Conservation (phyloP, 2,113 vertebrate species). For the Casuarius casuarius region DNA sequence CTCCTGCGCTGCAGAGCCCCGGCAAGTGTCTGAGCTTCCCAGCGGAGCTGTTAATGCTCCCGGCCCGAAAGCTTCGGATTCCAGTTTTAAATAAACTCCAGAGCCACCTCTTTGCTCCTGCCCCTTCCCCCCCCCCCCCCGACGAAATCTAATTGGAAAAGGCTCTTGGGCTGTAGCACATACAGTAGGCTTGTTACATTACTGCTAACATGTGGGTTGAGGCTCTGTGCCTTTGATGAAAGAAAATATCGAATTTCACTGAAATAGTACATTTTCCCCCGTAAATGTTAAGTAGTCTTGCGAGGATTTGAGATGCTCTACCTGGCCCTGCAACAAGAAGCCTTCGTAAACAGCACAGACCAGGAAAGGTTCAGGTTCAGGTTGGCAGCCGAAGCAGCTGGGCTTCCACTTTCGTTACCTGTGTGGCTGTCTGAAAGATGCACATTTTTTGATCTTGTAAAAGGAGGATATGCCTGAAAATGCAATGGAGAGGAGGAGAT, state of each 20-base stretch:
- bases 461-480: not conserved
- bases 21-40: not conserved
- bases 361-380: not conserved
- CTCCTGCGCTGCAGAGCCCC: not conserved
- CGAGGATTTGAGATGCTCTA: slow-evolving; percentile 55
- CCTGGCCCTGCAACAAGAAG: slow-evolving; percentile 24
- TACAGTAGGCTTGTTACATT: slow-evolving; percentile 58
- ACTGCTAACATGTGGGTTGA: slow-evolving; percentile 66
- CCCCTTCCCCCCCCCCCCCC: not conserved
- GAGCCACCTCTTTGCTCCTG: slow-evolving; percentile 59
- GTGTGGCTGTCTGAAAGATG: not conserved
- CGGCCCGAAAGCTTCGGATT: not conserved
- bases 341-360: slow-evolving; percentile 6
- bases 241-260: slow-evolving; percentile 72
- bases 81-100: slow-evolving; percentile 49
- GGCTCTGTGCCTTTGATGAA: slow-evolving; percentile 61
- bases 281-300: slow-evolving; percentile 55
- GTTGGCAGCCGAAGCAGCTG: not conserved
- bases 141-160: slow-evolving; percentile 56
- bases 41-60: not conserved
- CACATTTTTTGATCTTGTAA: not conserved
- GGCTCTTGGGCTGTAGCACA: slow-evolving; percentile 30
- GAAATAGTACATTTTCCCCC: slow-evolving; percentile 61
- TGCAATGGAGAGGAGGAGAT: not conserved
- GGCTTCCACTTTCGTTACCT: not conserved